Percentiles rank a stretch among this genome's conserved stretches.
Conservation (phyloP, 2,888 invertebrate species). For the Leptopilina myrica region DNA sequence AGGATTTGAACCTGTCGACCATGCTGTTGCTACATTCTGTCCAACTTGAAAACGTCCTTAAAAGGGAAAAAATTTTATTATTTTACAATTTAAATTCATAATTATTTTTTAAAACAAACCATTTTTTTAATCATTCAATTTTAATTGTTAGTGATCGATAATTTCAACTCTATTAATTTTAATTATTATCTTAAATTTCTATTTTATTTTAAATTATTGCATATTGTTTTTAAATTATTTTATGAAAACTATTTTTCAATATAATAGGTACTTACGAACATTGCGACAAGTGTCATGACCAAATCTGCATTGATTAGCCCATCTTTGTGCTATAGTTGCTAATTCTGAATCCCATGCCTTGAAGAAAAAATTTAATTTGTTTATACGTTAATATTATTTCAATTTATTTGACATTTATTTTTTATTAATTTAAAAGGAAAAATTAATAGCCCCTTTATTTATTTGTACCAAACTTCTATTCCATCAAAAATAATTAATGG, state of each 20-base stretch:
- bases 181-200: no score
- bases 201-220: not conserved
- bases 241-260: not conserved
- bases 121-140: no score
- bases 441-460: not conserved
- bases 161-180: no score
- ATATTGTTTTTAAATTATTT: no score
- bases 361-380: not conserved
- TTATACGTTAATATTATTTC: not conserved
- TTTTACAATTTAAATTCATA: not conserved
- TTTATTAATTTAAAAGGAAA: not conserved
- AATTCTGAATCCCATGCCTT: conserved; percentile 71
- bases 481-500: no score
- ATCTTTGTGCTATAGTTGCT: conserved; percentile 74
- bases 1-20: not conserved
- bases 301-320: conserved; percentile 76
- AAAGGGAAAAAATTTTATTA: not conserved
- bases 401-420: not conserved
- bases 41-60: not conserved
- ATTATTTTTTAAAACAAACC: not conserved
- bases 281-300: conserved; percentile 74
- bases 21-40: not conserved
- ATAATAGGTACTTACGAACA: conserved; percentile 61
- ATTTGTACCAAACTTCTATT: no score
- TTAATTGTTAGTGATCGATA: no score